These are phyloP conservation scores for Labeo catla DNA, from an alignment of 2,113 vertebrate species.

Conservation along the genomic window DNA sequence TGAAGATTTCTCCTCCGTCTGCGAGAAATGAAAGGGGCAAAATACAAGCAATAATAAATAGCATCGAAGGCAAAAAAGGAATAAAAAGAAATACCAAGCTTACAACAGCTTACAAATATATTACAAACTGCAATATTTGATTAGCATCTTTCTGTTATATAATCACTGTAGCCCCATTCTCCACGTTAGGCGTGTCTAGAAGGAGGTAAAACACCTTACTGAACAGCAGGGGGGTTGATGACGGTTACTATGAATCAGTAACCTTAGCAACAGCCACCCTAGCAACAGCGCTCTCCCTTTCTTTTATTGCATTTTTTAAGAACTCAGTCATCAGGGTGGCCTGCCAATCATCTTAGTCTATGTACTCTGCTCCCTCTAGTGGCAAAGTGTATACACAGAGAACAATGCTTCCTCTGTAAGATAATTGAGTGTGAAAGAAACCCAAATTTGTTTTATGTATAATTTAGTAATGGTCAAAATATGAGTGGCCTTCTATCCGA, in stretches of 20 bases:
- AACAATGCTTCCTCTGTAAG: slow-evolving; percentile 27
- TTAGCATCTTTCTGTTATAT: slow-evolving; percentile 15
- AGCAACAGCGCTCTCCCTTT: slow-evolving; percentile 73
- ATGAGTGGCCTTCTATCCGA: not conserved
- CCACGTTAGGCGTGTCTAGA: slow-evolving; percentile 32
- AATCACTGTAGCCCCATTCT: not conserved
- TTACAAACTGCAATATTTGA: not conserved
- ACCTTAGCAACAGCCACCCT: slow-evolving; percentile 76
- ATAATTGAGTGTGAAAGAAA: not conserved
- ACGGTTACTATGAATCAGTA: slow-evolving; percentile 66
- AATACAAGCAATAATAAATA: not conserved
- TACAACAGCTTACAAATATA: not conserved
- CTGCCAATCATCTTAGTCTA: slow-evolving; percentile 70
- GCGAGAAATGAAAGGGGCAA: slow-evolving; percentile 22
- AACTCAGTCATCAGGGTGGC: slow-evolving; percentile 68
- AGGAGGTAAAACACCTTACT: slow-evolving; percentile 55
- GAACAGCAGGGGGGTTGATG: slow-evolving; percentile 69
- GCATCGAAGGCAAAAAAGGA: not conserved
- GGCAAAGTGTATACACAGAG: slow-evolving; percentile 40
- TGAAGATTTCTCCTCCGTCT: slow-evolving; percentile 85
- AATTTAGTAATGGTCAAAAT: slow-evolving; percentile 1
- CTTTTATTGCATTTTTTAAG: slow-evolving; percentile 71
- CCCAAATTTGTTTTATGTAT: not conserved
- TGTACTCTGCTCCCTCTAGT: slow-evolving; percentile 62
- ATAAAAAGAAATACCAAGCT: not conserved